phyloP scores from a whole-genome alignment of 2,888 invertebrate species.

The Athripsodes cinereus region DNA sequence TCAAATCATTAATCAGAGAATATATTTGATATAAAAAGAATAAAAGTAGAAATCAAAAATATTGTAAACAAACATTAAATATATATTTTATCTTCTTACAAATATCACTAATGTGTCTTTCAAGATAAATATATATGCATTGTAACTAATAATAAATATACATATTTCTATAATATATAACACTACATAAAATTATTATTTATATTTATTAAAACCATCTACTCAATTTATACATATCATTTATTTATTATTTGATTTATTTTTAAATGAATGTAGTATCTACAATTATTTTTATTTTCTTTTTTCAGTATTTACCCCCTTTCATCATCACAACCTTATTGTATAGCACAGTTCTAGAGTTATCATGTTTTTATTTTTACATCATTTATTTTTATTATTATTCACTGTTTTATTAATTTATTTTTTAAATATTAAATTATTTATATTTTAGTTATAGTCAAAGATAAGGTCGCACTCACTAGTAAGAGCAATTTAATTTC shows the following conservation, averaged over 20 bases:
- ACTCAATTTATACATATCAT: not conserved
- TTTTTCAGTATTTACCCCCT: not conserved
- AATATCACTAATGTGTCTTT: slow-evolving; percentile 27
- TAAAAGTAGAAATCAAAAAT: not conserved
- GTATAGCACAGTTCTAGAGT: slow-evolving; percentile 7
- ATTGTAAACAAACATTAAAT: not conserved
- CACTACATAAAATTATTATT: not conserved
- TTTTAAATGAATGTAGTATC: not conserved
- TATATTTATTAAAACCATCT: not conserved
- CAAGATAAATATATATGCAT: slow-evolving; percentile 4
- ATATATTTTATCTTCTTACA: slow-evolving; percentile 12
- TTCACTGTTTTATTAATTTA: not conserved
- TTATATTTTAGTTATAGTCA: not conserved
- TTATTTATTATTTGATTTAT: not conserved
- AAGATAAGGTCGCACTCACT: slow-evolving; percentile 15
- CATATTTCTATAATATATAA: no score
- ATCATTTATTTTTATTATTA: not conserved
- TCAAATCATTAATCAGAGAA: no score
- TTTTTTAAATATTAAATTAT: not conserved
- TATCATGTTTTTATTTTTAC: slow-evolving; percentile 1
- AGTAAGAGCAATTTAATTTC: no score
- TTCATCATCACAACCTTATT: slow-evolving; percentile 13
- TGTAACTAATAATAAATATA: no score
- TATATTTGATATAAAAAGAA: not conserved
- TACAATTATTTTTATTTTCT: slow-evolving; percentile 1